A percentile compares a stretch with the other conserved stretches of the same genome.
phyloP scores from a whole-genome alignment of 2,888 invertebrate genomes.

The Nomada goodeniana region DNA sequence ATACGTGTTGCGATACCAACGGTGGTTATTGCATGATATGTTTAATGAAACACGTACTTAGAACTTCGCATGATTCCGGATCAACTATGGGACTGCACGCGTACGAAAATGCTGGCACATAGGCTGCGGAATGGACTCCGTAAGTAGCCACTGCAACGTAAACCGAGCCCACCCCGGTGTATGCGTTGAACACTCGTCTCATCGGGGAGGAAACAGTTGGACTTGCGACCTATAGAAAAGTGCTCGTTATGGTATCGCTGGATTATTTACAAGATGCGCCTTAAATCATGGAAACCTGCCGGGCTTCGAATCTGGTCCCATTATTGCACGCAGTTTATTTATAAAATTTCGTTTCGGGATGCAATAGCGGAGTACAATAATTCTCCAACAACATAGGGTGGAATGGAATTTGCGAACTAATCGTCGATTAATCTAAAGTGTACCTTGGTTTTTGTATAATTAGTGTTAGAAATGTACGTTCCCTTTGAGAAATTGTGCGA shows the following conservation, averaged over 20 bases:
- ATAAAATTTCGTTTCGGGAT: no score
- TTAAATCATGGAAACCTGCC: no score
- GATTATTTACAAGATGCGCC: no score
- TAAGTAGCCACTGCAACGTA: slow-evolving; percentile 86
- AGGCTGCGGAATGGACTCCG: slow-evolving; percentile 86
- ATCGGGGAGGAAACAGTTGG: slow-evolving; percentile 74
- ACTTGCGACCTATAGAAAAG: slow-evolving; percentile 76
- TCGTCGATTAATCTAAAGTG: slow-evolving; percentile 10
- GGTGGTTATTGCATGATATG: background rate
- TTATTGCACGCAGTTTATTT: no score
- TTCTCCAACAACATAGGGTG: background rate
- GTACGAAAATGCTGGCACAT: slow-evolving; percentile 89
- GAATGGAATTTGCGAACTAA: background rate
- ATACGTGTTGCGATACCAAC: background rate
- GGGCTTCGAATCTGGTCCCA: no score
- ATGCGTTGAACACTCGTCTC: slow-evolving; percentile 86
- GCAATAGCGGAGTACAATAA: no score
- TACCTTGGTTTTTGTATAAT: background rate
- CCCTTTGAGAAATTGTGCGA: no score
- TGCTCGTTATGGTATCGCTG: background rate
- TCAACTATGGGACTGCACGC: slow-evolving; percentile 86
- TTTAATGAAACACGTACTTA: slow-evolving; percentile 56
- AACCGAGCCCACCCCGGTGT: slow-evolving; percentile 87
- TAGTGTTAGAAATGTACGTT: no score
- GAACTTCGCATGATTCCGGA: slow-evolving; percentile 52